These are phyloP conservation scores for Leptinotarsa haldemani DNA, from an alignment of 2,888 invertebrate genomes.

Conservation along the genomic window DNA sequence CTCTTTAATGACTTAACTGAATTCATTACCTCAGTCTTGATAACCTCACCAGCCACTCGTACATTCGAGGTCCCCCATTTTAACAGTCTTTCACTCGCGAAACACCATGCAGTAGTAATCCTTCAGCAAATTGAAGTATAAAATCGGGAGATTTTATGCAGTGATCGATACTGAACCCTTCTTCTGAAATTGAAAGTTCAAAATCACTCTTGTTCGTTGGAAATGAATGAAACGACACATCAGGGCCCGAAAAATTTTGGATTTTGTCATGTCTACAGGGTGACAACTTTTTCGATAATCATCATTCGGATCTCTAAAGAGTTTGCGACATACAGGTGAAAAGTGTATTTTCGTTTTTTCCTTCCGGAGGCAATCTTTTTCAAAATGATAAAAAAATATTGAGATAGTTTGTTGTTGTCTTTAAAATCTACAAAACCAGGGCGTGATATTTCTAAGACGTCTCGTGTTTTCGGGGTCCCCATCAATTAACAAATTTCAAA, in stretches of 20 bases:
- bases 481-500: too few species aligned
- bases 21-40: constrained; percentile 50
- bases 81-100: constrained; percentile 9
- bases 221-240: neutral
- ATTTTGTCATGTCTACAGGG: neutral
- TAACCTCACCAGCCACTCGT: constrained; percentile 32
- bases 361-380: neutral
- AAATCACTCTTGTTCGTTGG: neutral
- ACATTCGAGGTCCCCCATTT: constrained; percentile 25
- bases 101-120: constrained; percentile 25
- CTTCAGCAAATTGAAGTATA: constrained; percentile 34
- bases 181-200: neutral
- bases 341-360: neutral
- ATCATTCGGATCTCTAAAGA: neutral
- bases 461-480: neutral
- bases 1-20: constrained; percentile 56
- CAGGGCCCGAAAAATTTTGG: neutral
- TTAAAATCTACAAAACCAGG: neutral
- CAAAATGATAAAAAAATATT: neutral
- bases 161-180: constrained; percentile 17
- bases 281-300: too few species aligned
- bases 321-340: neutral
- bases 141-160: constrained; percentile 19
- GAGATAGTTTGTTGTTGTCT: neutral
- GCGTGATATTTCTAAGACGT: neutral